phyloP scores from a whole-genome alignment of 2,113 vertebrate species.

The Brachypodius melanocephalos region DNA sequence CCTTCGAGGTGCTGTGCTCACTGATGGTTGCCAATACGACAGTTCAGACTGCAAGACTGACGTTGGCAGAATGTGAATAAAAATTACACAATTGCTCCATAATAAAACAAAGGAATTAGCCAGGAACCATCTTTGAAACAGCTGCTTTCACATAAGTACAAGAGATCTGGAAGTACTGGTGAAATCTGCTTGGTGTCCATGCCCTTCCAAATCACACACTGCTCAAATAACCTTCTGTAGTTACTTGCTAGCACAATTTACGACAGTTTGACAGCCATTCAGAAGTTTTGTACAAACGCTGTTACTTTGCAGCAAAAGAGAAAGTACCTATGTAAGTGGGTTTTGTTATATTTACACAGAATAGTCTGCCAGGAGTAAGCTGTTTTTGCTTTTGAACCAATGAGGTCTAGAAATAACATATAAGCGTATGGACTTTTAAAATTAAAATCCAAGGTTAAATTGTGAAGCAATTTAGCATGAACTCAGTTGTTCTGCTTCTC shows the following conservation, averaged over 20 bases:
- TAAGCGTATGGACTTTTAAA: background rate
- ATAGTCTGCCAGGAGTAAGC: background rate
- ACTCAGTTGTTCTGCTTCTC: background rate
- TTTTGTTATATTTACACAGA: background rate
- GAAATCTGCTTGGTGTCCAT: background rate
- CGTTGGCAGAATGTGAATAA: background rate
- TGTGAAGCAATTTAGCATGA: background rate
- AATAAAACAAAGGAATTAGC: background rate
- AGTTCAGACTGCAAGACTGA: fast-evolving
- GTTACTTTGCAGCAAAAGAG: background rate
- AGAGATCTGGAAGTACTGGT: background rate
- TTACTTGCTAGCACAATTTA: background rate
- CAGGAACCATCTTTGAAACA: background rate
- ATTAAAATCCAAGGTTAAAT: background rate
- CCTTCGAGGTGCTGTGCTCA: background rate
- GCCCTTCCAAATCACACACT: background rate
- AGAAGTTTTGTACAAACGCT: background rate
- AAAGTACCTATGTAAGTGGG: fast-evolving
- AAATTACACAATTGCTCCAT: background rate
- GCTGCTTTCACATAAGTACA: background rate
- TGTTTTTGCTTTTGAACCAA: background rate
- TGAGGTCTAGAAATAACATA: background rate
- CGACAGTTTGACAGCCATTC: background rate
- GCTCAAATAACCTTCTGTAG: background rate
- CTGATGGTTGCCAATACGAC: fast-evolving